A percentile compares a stretch with the other conserved stretches of the same genome.
Conservation (phyloP, 1,140 invertebrate genomes). For the Stegodyphus dumicola region DNA sequence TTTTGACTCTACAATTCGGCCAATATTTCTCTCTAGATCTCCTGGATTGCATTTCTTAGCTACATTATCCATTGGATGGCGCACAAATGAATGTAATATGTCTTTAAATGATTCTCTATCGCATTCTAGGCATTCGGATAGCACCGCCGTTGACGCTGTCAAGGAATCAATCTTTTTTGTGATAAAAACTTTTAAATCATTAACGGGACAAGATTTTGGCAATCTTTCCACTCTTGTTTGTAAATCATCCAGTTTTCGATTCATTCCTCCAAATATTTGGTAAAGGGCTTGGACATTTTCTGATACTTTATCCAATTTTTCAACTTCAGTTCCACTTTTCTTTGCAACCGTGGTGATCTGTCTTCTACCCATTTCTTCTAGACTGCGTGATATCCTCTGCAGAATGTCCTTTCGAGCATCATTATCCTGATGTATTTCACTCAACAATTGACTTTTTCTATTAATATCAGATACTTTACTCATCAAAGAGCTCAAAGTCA, state of each 20-base stretch:
- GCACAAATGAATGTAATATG: conserved; percentile 30
- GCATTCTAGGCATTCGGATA: conserved; percentile 51
- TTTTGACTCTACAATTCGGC: conserved; percentile 37
- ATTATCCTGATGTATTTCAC: conserved; percentile 52
- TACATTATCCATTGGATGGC: conserved; percentile 35
- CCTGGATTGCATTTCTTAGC: conserved; percentile 25
- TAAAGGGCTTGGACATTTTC: conserved; percentile 59
- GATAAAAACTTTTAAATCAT: conserved; percentile 45
- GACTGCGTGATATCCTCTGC: conserved; percentile 39
- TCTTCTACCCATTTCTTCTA: conserved; percentile 29
- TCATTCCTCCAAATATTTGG: conserved; percentile 54
- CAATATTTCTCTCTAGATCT: conserved; percentile 18
- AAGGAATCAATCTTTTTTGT: conserved; percentile 49
- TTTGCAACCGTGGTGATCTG: conserved; percentile 15
- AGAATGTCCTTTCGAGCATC: conserved; percentile 21
- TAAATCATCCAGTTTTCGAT: conserved; percentile 44
- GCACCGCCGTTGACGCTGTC: conserved; percentile 17
- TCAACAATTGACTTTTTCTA: conserved; percentile 37
- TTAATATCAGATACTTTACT: conserved; percentile 47
- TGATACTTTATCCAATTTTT: conserved; percentile 40
- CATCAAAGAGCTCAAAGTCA: conserved; percentile 8
- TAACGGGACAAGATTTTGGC: conserved; percentile 23
- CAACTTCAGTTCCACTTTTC: conserved; percentile 27
- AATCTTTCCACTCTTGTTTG: conserved; percentile 38
- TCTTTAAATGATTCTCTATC: conserved; percentile 40